phyloP scores from a whole-genome alignment of 2,797 vertebrate species.

The Crenichthys baileyi region DNA sequence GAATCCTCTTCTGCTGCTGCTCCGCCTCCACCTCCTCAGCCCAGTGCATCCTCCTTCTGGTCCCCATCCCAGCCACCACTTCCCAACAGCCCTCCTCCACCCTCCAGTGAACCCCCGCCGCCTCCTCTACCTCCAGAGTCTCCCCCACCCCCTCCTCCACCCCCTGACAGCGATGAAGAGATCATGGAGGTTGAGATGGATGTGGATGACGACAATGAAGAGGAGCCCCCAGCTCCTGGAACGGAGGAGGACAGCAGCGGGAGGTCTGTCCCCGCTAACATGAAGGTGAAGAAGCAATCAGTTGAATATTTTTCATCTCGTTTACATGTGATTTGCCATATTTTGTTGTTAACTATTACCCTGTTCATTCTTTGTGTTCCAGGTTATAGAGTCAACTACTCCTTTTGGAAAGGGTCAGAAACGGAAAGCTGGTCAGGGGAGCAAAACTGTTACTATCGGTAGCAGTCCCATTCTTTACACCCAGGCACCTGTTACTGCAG shows the following conservation, averaged over 20 bases:
- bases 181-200: constrained; percentile 99
- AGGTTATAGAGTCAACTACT: constrained; percentile 74
- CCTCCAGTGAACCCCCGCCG: constrained; percentile 83
- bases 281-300: constrained; percentile 77
- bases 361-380: constrained; percentile 19
- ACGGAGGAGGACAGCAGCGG: constrained; percentile 88
- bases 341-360: not conserved
- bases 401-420: constrained; percentile 85
- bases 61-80: constrained; percentile 81
- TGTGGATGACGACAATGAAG: constrained; percentile 93
- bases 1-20: constrained; percentile 38
- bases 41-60: constrained; percentile 77
- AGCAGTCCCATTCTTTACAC: constrained; percentile 94
- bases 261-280: constrained; percentile 64
- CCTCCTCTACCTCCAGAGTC: constrained; percentile 86
- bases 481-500: constrained; percentile 81
- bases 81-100: constrained; percentile 83
- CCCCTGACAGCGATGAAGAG: constrained; percentile 89
- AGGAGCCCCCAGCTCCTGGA: constrained; percentile 94
- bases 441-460: constrained; percentile 89
- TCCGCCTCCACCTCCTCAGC: constrained; percentile 75
- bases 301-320: not conserved
- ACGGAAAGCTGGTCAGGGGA: constrained; percentile 85
- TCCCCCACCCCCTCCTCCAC: constrained; percentile 80
- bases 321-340: not conserved